phyloP scores from a whole-genome alignment of 2,888 invertebrate genomes.

The Bursaphelenchus okinawaensis region DNA sequence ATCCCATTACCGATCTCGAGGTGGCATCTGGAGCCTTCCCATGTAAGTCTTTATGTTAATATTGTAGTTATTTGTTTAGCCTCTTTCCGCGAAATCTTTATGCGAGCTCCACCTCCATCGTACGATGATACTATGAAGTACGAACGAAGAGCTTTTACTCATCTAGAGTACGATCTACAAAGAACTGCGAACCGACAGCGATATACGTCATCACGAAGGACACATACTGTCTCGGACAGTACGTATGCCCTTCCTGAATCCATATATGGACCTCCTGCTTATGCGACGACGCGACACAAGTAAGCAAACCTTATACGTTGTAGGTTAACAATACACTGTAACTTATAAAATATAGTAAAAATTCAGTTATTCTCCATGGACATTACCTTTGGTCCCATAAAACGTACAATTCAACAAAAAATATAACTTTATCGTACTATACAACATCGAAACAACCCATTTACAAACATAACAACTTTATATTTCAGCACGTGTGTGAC shows the following conservation, averaged over 20 bases:
- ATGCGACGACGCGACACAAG: too few species aligned
- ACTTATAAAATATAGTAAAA: too few species aligned
- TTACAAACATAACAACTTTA: too few species aligned
- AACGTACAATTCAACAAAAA: not conserved
- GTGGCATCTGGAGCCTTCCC: not conserved
- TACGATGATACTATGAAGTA: conserved; percentile 9
- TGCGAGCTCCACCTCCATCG: conserved; percentile 11
- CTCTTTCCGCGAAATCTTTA: conserved; percentile 8
- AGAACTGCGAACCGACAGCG: not conserved
- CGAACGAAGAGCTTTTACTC: not conserved
- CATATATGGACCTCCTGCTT: not conserved
- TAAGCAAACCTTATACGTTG: too few species aligned
- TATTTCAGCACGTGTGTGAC: not conserved
- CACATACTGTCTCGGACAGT: not conserved
- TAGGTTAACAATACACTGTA: too few species aligned
- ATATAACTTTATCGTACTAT: too few species aligned
- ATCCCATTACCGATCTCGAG: not conserved
- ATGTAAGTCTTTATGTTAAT: not conserved
- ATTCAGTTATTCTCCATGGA: too few species aligned
- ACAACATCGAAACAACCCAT: too few species aligned
- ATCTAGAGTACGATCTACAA: not conserved
- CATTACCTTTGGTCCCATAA: too few species aligned
- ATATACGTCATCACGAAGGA: not conserved
- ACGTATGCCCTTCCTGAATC: not conserved
- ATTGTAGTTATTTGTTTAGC: not conserved